phyloP scores from a whole-genome alignment of 2,113 vertebrate genomes.

The Ursus arctos region DNA sequence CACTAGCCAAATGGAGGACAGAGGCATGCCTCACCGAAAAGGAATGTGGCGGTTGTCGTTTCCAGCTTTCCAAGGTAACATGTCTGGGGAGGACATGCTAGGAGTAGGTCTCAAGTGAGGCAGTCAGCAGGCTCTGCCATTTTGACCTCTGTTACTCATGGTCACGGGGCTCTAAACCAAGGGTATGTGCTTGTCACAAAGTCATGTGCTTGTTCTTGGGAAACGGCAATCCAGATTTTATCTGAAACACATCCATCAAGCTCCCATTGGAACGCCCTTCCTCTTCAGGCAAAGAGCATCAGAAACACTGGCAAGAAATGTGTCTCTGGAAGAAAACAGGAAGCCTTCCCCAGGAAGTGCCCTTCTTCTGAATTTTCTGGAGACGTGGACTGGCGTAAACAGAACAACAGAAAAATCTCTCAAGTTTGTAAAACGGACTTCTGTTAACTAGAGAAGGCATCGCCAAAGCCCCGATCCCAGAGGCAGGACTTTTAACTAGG shows the following conservation, averaged over 20 bases:
- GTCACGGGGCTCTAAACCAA: background rate
- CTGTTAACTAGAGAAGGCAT: background rate
- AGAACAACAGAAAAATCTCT: slow-evolving; percentile 18
- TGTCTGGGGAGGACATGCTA: background rate
- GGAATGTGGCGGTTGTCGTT: background rate
- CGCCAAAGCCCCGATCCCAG: slow-evolving; percentile 23
- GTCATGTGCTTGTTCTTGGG: slow-evolving; percentile 32
- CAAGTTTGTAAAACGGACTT: background rate
- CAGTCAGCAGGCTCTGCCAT: background rate
- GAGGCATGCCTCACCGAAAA: background rate
- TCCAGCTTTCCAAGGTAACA: background rate
- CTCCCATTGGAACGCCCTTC: slow-evolving; percentile 19
- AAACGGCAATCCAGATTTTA: slow-evolving; percentile 61
- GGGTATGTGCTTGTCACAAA: background rate
- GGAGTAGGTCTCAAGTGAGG: background rate
- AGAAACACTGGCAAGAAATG: slow-evolving; percentile 22
- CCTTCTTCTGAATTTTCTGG: slow-evolving; percentile 34
- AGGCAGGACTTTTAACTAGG: background rate
- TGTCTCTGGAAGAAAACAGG: slow-evolving; percentile 15
- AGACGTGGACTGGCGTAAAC: background rate
- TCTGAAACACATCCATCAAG: slow-evolving; percentile 23
- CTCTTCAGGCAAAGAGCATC: slow-evolving; percentile 8
- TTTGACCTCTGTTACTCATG: background rate
- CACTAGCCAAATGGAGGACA: background rate
- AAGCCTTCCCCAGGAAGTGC: slow-evolving; percentile 17